Evolutionary conservation across 2,888 invertebrate species (phyloP), one percentile per base, ranked within the genome.

Genomic region (Synergus japonicus): DNA sequence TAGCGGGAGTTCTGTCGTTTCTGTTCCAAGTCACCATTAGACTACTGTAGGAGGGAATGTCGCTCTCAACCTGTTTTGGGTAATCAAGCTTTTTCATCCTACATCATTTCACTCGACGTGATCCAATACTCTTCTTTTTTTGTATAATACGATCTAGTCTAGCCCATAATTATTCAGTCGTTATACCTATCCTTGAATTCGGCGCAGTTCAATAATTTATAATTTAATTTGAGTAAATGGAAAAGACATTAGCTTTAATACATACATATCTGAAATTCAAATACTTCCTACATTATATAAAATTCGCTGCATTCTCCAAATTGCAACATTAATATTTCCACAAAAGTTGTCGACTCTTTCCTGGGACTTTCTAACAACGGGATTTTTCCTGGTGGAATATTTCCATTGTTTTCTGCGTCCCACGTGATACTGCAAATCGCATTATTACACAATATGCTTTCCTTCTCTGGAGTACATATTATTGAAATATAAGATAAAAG

Each of bases 31-130:
- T 73, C 54, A 73, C 29, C 54, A 73, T 73, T 73, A 73, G 54
- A 54, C 54, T 73, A 18, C 37, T 63, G 12, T 13, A 29, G 41
- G 41, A 65, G 65, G 41, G 10, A 22, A 22, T 12, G 18, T 37
- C 73, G 37, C 73, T 54, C 49, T 73, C 49, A 37, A 54, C 46
- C 49, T 73, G 73, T 73, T 49, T 69, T n/a, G 15, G 46, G 15
- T 49, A 49, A 69, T 69, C 44, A 69, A 29, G 22, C 44, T 69
- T 44, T 69, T 69, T 69, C 12, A 69, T 46, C 18, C 46, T 18
- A 3, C 22, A 15, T 69, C 22, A 46, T 13, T 29, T 67, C 7
- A 46, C 67, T 29, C 44, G 13, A 69, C 46, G 22, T 29, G 37
- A 12, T 64, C 29, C 13, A 22, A 29, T 67, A 46, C 13, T 46